These are phyloP conservation scores for Damaliscus lunatus DNA, from an alignment of 2,113 vertebrate genomes.

Conservation along the genomic window DNA sequence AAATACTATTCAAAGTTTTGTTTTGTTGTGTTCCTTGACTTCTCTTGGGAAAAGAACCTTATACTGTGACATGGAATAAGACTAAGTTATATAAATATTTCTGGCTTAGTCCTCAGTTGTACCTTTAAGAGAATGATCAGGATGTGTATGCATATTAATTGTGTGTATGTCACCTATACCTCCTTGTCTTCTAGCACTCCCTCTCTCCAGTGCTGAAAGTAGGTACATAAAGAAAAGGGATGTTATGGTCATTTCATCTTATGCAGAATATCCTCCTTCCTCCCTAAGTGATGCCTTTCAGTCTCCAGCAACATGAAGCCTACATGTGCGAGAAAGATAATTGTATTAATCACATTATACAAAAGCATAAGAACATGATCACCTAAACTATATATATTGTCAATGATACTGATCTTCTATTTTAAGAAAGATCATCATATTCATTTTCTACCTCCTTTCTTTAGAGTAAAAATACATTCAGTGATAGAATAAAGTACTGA, in stretches of 20 bases:
- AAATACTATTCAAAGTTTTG: background rate
- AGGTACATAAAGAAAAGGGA: background rate
- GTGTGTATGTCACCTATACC: fast-evolving
- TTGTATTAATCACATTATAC: background rate
- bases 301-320: background rate
- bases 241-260: fast-evolving
- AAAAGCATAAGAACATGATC: background rate
- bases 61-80: background rate
- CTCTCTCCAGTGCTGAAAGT: background rate
- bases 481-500: background rate
- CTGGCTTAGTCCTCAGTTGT: background rate
- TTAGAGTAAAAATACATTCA: background rate
- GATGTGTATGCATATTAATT: background rate
- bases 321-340: background rate
- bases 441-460: background rate
- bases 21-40: background rate
- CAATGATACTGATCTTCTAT: background rate
- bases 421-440: background rate
- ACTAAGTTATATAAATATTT: background rate
- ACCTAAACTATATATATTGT: background rate
- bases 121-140: background rate
- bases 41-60: background rate
- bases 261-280: background rate
- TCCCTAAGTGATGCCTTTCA: background rate
- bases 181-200: background rate